Conservation (phyloP, 2,113 vertebrate genomes). For the Vulpes vulpes region DNA sequence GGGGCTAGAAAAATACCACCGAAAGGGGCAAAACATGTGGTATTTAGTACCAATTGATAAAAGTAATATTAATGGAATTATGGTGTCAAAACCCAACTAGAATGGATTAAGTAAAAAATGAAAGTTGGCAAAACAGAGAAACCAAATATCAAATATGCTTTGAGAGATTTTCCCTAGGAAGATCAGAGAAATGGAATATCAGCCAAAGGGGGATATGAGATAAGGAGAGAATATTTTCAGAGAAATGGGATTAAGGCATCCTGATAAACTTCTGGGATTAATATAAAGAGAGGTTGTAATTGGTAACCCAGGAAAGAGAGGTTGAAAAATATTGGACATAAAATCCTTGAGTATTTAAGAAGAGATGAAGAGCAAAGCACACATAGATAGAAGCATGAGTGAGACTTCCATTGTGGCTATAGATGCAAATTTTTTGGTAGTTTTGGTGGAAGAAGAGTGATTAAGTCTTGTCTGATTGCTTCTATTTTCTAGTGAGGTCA, state of each 20-base stretch:
- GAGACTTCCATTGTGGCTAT: not conserved
- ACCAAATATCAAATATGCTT: not conserved
- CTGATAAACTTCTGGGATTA: not conserved
- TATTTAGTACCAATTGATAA: not conserved
- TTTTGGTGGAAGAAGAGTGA: not conserved
- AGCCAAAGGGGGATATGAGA: not conserved
- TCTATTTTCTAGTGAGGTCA: not conserved
- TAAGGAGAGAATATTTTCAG: not conserved
- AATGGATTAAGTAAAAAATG: not conserved
- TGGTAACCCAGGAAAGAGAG: not conserved
- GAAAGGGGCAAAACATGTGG: not conserved
- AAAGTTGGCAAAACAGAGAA: constrained; percentile 16
- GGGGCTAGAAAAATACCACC: not conserved
- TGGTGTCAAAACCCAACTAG: not conserved
- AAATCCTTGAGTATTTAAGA: not conserved
- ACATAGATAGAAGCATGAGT: not conserved
- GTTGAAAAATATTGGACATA: not conserved
- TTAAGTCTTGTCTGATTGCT: not conserved
- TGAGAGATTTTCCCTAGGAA: not conserved
- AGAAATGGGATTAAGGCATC: not conserved
- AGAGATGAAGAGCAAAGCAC: not conserved
- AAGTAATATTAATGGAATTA: not conserved
- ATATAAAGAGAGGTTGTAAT: not conserved
- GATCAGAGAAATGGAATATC: not conserved
- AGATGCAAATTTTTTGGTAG: not conserved